phyloP scores from a whole-genome alignment of 2,888 invertebrate genomes.

The Liopterus haemorrhoidalis region DNA sequence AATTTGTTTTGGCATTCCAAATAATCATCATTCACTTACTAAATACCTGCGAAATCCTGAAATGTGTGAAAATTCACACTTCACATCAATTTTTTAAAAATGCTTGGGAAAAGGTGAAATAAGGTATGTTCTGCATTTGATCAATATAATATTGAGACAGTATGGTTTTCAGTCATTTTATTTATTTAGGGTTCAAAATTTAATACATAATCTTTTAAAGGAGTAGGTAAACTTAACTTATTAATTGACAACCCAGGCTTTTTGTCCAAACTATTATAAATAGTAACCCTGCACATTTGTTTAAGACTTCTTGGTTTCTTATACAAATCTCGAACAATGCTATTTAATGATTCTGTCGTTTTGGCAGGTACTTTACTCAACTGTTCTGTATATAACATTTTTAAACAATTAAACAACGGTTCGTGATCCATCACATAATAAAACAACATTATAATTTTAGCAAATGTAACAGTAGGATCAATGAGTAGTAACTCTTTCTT shows the following conservation, averaged over 20 bases:
- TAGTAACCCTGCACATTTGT: slow-evolving; percentile 63
- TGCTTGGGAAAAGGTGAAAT: no score
- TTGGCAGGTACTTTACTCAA: slow-evolving; percentile 58
- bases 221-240: slow-evolving; percentile 61
- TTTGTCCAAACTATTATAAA: slow-evolving; percentile 60
- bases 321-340: slow-evolving; percentile 57
- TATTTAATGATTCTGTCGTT: slow-evolving; percentile 57
- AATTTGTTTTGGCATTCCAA: no score
- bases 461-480: slow-evolving; percentile 58
- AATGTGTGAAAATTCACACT: no score
- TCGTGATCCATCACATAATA: slow-evolving; percentile 63
- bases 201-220: slow-evolving; percentile 63
- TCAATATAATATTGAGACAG: slow-evolving; percentile 7
- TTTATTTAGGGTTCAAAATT: slow-evolving; percentile 54
- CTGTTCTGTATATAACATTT: slow-evolving; percentile 59
- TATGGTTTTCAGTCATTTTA: slow-evolving; percentile 23
- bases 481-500: slow-evolving; percentile 58
- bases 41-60: no score
- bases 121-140: no score
- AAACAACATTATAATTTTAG: slow-evolving; percentile 60
- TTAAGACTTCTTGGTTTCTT: slow-evolving; percentile 64
- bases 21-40: no score
- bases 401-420: slow-evolving; percentile 62
- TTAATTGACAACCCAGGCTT: slow-evolving; percentile 60
- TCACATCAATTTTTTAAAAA: no score